Base-by-base conservation (phyloP, 1,140 invertebrate genomes). In the Drosophila simulans region DNA sequence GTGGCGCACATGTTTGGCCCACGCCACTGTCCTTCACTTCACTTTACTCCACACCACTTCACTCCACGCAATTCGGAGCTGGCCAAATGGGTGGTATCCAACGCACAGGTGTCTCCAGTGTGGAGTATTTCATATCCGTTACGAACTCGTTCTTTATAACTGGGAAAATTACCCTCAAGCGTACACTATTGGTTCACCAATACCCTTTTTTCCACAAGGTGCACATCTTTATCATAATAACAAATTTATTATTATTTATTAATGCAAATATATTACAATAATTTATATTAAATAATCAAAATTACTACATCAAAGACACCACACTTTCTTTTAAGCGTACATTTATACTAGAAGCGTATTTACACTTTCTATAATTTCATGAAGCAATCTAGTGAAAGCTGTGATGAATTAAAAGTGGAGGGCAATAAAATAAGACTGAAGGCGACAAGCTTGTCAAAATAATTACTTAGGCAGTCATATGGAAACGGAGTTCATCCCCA, bases 1-100 rank as follows among this genome's bases (percentile, higher is more conserved):
- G 78, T 77, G 74, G 78, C 53, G 73, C 73, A 70, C 77, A 80
- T 76, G 80, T 84, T 66, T 52, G 54, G 43, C 71, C 55, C 71
- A 69, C 40, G 43, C 58, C 56, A 46, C 20, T 34, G 37, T n/a
- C 43, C 27, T 37, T 11, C 17, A 13, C 49, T 34, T 2, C 49
- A 45, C 34, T 51, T 52, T 45, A 51, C 25, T 51, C 56, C 75
- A 63, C n/a, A 37, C 55, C 42, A 51, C 49, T 34, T 7, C 31
- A 45, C 34, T 51, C 56, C 59, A 51, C 25, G 46, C 56, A 20
- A 51, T 65, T 65, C 46, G 64, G 64, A 65, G 59, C 37, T 64
- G 35, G 27, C 64, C 12, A 66, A 62, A 64, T 51, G 40, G 7
- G 11, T 25, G 37, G 11, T 34, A 43, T 46, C 22, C 39, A 43